Evolutionary conservation across 2,888 invertebrate species (phyloP).

Genomic region (Drosophila ustulata): DNA sequence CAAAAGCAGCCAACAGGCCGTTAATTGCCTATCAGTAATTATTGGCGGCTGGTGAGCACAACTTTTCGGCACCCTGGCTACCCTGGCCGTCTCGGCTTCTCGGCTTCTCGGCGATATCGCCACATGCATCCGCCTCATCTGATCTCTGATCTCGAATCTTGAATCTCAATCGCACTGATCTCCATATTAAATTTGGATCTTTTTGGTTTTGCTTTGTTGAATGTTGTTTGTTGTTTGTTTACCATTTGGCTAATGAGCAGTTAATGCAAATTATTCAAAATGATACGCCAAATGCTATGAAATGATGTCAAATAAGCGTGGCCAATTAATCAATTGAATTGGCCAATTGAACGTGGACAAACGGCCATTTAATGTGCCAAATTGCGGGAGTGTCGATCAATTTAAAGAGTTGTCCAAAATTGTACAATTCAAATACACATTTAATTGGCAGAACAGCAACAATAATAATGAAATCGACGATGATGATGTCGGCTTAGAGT

Average conservation of each 20-base stretch:
- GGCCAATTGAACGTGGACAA: conserved; percentile 25
- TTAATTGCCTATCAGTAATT: conserved; percentile 25
- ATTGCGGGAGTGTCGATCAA: conserved; percentile 3
- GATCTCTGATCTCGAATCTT: neutral
- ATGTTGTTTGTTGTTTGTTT: conserved; percentile 1
- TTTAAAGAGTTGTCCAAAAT: conserved; percentile 6
- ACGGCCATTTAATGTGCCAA: conserved; percentile 8
- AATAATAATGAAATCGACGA: conserved; percentile 1
- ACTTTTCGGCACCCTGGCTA: neutral
- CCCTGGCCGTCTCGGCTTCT: neutral
- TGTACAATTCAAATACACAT: neutral
- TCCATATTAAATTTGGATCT: neutral
- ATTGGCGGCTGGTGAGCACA: conserved; percentile 19
- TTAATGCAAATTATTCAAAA: conserved; percentile 25
- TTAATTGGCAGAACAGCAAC: neutral
- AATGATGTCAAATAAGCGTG: conserved; percentile 42
- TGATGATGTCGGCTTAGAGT: neutral
- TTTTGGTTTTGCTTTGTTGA: conserved; percentile 1
- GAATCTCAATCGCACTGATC: neutral
- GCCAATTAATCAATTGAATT: conserved; percentile 54
- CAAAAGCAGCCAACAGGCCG: conserved; percentile 14
- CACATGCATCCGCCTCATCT: neutral
- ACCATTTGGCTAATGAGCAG: conserved; percentile 21
- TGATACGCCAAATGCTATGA: conserved; percentile 31
- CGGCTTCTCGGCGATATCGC: neutral